Conservation (phyloP, 2,888 invertebrate genomes). For the Hydraecia micacea region DNA sequence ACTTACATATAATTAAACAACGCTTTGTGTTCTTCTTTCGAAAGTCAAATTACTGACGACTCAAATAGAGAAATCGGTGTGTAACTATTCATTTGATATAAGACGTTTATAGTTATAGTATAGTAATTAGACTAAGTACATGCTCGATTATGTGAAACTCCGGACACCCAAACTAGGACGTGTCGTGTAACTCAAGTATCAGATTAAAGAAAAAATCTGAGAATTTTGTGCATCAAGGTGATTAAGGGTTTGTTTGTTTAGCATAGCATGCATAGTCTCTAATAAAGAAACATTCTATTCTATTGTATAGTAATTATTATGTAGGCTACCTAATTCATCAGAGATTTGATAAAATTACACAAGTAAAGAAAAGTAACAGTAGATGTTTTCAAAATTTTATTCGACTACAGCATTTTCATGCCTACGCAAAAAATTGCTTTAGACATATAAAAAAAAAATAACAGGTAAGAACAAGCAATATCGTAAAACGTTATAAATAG, state of each 20-base stretch:
- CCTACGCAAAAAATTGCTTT: not conserved
- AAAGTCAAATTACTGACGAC: no score
- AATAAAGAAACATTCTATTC: no score
- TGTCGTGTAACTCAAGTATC: not conserved
- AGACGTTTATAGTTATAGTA: not conserved
- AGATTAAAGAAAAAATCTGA: no score
- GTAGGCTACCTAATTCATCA: not conserved
- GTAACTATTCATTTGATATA: no score
- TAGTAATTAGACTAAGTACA: not conserved
- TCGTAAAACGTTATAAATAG: constrained; percentile 45
- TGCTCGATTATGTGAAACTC: not conserved
- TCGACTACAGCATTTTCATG: not conserved
- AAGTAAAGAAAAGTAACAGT: not conserved
- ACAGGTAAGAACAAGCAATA: constrained; percentile 17
- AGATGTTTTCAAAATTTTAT: not conserved
- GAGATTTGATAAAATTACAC: not conserved
- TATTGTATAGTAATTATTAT: not conserved
- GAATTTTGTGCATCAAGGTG: not conserved
- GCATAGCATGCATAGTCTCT: not conserved
- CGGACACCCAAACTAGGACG: no score
- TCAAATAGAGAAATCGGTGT: no score
- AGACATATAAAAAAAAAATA: not conserved
- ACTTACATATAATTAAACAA: no score
- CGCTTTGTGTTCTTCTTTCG: no score
- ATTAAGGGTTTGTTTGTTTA: not conserved